Conservation (phyloP, 2,888 invertebrate genomes). For the Torymus aiolomorphi region DNA sequence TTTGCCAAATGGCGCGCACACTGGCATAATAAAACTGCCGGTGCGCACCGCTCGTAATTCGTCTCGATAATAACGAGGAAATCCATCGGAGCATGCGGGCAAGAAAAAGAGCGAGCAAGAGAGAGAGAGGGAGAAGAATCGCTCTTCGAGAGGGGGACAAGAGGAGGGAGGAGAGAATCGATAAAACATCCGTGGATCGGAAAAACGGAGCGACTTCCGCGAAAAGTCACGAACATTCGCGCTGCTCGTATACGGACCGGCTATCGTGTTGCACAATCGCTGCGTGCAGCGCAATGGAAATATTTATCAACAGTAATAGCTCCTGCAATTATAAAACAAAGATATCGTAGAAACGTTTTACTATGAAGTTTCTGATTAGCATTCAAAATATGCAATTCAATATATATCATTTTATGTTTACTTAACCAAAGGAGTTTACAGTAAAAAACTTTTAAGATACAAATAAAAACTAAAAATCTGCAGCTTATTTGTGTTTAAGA, state of each 20-base stretch:
- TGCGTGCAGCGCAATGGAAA: slow-evolving; percentile 1
- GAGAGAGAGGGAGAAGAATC: not conserved
- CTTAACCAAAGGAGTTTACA: too few relatives aligned
- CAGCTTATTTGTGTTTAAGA: too few relatives aligned
- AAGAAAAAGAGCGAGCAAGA: not conserved
- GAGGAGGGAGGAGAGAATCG: slow-evolving; percentile 1
- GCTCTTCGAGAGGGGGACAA: not conserved
- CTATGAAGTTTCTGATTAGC: too few relatives aligned
- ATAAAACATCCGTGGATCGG: slow-evolving; percentile 20
- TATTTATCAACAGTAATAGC: not conserved
- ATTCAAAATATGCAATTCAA: too few relatives aligned
- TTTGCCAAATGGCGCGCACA: slow-evolving; percentile 3
- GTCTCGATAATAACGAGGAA: slow-evolving; percentile 31
- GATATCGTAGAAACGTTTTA: too few relatives aligned
- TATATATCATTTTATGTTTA: too few relatives aligned
- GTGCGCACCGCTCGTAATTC: slow-evolving; percentile 35
- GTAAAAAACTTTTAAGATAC: too few relatives aligned
- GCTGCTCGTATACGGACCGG: not conserved
- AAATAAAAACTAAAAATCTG: too few relatives aligned
- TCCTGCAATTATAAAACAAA: too few relatives aligned
- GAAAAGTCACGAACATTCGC: slow-evolving; percentile 36
- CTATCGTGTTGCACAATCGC: slow-evolving; percentile 39
- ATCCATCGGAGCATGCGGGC: not conserved
- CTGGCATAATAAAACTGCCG: slow-evolving; percentile 21
- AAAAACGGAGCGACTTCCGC: slow-evolving; percentile 35